Conservation (phyloP, 23 tunicate species). For the Botrylloides violaceus region DNA sequence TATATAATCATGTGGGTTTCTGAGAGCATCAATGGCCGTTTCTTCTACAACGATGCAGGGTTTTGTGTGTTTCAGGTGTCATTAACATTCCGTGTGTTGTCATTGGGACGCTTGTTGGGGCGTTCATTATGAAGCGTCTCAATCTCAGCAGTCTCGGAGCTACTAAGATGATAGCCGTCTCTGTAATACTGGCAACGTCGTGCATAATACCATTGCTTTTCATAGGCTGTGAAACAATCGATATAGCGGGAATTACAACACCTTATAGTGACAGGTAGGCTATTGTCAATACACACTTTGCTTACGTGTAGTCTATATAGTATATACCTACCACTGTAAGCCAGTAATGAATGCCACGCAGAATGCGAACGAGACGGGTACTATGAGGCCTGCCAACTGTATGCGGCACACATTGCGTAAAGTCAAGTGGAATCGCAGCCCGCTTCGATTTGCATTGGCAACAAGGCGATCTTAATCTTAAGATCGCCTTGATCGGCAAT, state of each 20-base stretch:
- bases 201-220: slow-evolving; percentile 10
- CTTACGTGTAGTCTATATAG: too few species aligned
- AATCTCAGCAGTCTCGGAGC: slow-evolving; percentile 30
- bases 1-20: background rate
- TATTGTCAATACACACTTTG: too few species aligned
- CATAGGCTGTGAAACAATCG: slow-evolving; percentile 43
- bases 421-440: too few species aligned
- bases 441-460: too few species aligned
- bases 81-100: slow-evolving; percentile 50
- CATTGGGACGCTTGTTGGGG: slow-evolving; percentile 66
- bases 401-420: too few species aligned
- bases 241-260: slow-evolving; percentile 51
- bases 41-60: too few species aligned
- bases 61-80: slow-evolving; percentile 5
- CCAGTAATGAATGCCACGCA: too few species aligned
- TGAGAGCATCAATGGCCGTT: background rate
- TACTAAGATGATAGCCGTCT: background rate
- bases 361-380: too few species aligned
- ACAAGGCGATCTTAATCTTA: too few species aligned
- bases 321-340: too few species aligned
- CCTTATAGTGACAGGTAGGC: slow-evolving; percentile 39
- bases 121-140: slow-evolving; percentile 31
- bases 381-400: too few species aligned
- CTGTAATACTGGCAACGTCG: slow-evolving; percentile 1
- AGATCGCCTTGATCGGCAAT: too few species aligned